Evolutionary conservation across 2,888 invertebrate species (phyloP).

Genomic region (Coleophora flavipennella): DNA sequence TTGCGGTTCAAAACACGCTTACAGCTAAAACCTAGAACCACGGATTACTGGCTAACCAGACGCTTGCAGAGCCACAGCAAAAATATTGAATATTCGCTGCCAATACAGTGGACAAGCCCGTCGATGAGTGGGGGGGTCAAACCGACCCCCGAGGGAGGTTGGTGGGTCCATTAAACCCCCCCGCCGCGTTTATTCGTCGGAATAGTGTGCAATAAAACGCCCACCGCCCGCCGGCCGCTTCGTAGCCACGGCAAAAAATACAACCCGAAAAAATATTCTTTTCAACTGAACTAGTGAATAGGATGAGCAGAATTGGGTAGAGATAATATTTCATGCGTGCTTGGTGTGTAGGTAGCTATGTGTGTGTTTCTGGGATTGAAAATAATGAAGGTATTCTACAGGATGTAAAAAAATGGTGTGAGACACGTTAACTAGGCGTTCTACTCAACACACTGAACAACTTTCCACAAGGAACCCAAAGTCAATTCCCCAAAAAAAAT

Average conservation of each 20-base stretch:
- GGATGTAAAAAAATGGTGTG: too few species aligned
- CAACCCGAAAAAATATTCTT: slow-evolving; percentile 55
- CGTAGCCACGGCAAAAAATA: slow-evolving; percentile 59
- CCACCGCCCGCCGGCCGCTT: slow-evolving; percentile 40
- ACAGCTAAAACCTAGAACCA: slow-evolving; percentile 34
- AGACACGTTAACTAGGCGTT: too few species aligned
- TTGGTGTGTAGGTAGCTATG: too few species aligned
- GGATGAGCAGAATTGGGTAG: slow-evolving; percentile 1
- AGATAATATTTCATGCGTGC: too few species aligned
- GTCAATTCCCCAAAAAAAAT: too few species aligned
- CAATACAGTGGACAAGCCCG: slow-evolving; percentile 31
- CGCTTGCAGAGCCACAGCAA: slow-evolving; percentile 41
- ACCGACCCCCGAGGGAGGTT: slow-evolving; percentile 13
- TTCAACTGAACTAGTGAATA: slow-evolving; percentile 31
- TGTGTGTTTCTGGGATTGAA: too few species aligned
- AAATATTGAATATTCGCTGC: slow-evolving; percentile 63
- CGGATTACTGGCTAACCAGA: slow-evolving; percentile 51
- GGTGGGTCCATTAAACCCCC: slow-evolving; percentile 54
- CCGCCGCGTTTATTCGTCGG: slow-evolving; percentile 57
- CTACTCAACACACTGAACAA: too few species aligned
- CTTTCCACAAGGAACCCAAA: too few species aligned
- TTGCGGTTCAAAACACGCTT: slow-evolving; percentile 25
- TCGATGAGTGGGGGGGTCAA: slow-evolving; percentile 14
- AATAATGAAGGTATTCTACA: too few species aligned
- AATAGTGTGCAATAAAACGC: slow-evolving; percentile 69